Percentiles rank a stretch among this genome's conserved stretches.
phyloP scores from a whole-genome alignment of 2,888 invertebrate genomes.

The Tenthredo notha region DNA sequence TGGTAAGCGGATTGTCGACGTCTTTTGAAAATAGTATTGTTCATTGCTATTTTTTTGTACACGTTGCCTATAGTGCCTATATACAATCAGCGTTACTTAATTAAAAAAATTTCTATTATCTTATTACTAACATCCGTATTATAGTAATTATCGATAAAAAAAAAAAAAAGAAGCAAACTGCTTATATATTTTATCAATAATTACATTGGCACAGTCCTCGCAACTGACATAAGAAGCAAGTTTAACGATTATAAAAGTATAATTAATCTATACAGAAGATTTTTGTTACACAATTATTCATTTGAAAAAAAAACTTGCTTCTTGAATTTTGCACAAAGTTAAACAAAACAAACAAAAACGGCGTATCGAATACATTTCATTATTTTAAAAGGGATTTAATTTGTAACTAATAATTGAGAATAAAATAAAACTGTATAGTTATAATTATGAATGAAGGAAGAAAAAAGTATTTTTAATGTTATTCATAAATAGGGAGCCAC shows the following conservation, averaged over 20 bases:
- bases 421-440: not conserved
- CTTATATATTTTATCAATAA: not conserved
- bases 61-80: constrained; percentile 44
- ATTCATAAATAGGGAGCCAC: constrained; percentile 64
- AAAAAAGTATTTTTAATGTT: constrained; percentile 6
- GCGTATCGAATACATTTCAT: not conserved
- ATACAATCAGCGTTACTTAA: constrained; percentile 27
- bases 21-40: not conserved
- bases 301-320: not conserved
- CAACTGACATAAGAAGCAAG: not conserved
- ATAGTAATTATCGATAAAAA: not conserved
- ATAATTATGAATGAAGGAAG: not conserved
- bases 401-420: not conserved
- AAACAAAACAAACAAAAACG: not conserved
- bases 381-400: constrained; percentile 1
- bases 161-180: constrained; percentile 9
- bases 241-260: not conserved
- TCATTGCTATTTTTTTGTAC: not conserved
- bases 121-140: not conserved
- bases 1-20: not conserved
- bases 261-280: not conserved
- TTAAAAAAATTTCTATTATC: not conserved
- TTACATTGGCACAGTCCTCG: not conserved
- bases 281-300: not conserved
- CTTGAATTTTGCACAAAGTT: constrained; percentile 1